These are phyloP conservation scores for Psococerastis gibbosa DNA, from an alignment of 2,888 invertebrate species.

Conservation along the genomic window DNA sequence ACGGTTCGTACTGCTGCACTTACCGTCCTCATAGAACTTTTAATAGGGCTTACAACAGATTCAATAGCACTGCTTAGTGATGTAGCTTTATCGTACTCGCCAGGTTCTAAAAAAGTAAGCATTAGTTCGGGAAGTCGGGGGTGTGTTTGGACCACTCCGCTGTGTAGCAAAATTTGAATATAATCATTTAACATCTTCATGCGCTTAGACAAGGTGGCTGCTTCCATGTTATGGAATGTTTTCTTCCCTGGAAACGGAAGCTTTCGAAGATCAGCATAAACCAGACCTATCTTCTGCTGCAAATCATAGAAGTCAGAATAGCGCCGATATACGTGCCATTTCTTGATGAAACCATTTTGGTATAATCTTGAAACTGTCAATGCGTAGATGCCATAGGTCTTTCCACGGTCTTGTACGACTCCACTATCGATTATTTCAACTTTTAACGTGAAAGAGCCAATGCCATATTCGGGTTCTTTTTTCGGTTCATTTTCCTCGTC, in stretches of 20 bases:
- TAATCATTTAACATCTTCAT: conserved; percentile 67
- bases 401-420: conserved; percentile 62
- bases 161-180: conserved; percentile 46
- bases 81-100: conserved; percentile 44
- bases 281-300: conserved; percentile 51
- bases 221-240: conserved; percentile 81
- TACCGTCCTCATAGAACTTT: conserved; percentile 57
- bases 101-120: conserved; percentile 45
- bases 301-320: conserved; percentile 90
- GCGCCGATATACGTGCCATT: conserved; percentile 81
- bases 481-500: conserved; percentile 5
- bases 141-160: conserved; percentile 35
- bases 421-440: conserved; percentile 48
- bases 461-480: neutral
- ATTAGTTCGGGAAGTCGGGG: conserved; percentile 40
- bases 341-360: conserved; percentile 45
- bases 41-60: conserved; percentile 52
- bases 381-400: conserved; percentile 75
- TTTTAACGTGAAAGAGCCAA: conserved; percentile 24
- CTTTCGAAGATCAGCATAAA: conserved; percentile 61
- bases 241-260: conserved; percentile 81
- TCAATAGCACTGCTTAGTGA: neutral
- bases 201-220: conserved; percentile 63
- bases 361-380: conserved; percentile 54
- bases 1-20: conserved; percentile 62